phyloP scores from a whole-genome alignment of 2,113 vertebrate genomes.

The Zapornia atra region DNA sequence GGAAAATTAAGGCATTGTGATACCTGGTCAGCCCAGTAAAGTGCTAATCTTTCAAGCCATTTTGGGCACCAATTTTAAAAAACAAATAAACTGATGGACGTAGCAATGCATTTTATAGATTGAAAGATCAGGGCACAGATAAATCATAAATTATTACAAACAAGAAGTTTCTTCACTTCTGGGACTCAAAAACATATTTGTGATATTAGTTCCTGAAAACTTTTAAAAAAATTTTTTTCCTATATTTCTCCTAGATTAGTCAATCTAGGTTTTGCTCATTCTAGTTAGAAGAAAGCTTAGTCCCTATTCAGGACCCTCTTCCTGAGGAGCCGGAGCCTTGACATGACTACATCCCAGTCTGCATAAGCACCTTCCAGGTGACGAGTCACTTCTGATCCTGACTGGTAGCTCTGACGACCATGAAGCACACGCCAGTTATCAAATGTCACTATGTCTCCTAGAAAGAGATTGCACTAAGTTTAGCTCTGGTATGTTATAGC shows the following conservation, averaged over 20 bases:
- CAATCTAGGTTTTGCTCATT: not conserved
- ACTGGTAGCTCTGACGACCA: conserved; percentile 78
- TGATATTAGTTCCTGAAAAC: not conserved
- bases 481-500: not conserved
- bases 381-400: conserved; percentile 61
- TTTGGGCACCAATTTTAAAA: not conserved
- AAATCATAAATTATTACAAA: not conserved
- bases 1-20: not conserved
- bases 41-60: not conserved
- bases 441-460: conserved; percentile 91
- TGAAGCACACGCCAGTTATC: conserved; percentile 96
- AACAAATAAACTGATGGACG: not conserved
- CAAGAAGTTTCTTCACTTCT: not conserved
- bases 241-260: not conserved
- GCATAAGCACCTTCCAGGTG: conserved; percentile 93
- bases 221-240: no score
- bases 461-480: not conserved
- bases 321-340: conserved; percentile 84
- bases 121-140: not conserved
- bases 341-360: conserved; percentile 96
- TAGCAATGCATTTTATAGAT: not conserved
- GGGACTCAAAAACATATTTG: not conserved
- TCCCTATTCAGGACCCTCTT: conserved; percentile 50
- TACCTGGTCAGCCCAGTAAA: not conserved
- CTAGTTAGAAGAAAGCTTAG: not conserved